phyloP scores from a whole-genome alignment of 2,888 invertebrate genomes.

The Strigamia maritima region DNA sequence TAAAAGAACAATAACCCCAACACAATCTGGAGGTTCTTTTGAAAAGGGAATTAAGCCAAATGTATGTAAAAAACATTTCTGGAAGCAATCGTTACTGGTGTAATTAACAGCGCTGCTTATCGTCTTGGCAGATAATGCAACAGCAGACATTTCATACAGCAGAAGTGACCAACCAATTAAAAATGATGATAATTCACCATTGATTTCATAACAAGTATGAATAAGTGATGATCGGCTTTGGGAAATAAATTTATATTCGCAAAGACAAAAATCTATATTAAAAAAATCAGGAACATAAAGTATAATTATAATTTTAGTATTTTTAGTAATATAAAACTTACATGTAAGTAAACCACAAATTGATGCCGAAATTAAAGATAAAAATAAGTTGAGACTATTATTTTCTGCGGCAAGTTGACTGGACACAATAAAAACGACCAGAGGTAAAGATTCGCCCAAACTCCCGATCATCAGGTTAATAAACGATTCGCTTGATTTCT shows the following conservation, averaged over 20 bases:
- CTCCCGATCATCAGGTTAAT: background rate
- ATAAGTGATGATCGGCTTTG: background rate
- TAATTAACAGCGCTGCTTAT: background rate
- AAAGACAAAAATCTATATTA: background rate
- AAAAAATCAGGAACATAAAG: background rate
- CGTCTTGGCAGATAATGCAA: background rate
- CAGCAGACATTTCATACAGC: background rate
- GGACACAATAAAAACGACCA: background rate
- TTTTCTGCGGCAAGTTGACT: background rate
- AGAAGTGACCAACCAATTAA: background rate
- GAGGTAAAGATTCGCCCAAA: background rate
- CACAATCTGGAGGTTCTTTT: background rate
- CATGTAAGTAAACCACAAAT: background rate
- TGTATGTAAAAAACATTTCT: background rate
- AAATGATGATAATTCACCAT: background rate
- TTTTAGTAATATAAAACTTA: background rate
- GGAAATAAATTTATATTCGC: background rate
- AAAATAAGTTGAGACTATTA: background rate
- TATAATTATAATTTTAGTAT: background rate
- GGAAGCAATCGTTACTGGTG: background rate
- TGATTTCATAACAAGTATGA: background rate
- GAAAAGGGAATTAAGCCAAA: background rate
- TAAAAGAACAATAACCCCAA: background rate
- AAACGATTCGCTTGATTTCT: background rate
- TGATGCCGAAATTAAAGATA: background rate